These are phyloP conservation scores for Formica exsecta DNA, from an alignment of 1,140 invertebrate species.

Conservation along the genomic window DNA sequence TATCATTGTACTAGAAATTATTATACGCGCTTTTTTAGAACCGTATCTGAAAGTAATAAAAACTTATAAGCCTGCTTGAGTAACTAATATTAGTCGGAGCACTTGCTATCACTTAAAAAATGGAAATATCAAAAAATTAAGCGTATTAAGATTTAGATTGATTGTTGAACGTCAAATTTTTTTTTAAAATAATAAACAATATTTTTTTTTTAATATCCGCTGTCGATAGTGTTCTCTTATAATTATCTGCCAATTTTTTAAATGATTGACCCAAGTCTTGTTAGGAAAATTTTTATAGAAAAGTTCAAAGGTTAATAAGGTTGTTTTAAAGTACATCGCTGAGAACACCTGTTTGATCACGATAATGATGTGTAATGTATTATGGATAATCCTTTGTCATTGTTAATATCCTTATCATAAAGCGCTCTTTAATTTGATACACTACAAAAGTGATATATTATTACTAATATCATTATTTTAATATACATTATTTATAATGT, in stretches of 20 bases:
- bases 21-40: constrained; percentile 1
- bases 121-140: not conserved
- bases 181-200: not conserved
- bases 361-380: not conserved
- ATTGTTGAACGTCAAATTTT: not conserved
- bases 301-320: not conserved
- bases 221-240: not conserved
- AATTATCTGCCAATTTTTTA: not conserved
- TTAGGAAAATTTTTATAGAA: not conserved
- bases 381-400: not conserved
- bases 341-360: not conserved
- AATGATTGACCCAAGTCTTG: not conserved
- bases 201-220: too few species aligned
- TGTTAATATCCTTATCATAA: constrained; percentile 22
- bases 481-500: not conserved
- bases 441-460: constrained; percentile 8
- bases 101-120: not conserved
- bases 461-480: constrained; percentile 20
- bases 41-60: not conserved
- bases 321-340: not conserved
- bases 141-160: not conserved
- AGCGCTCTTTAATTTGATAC: not conserved
- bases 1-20: constrained; percentile 40
- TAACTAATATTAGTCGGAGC: not conserved
- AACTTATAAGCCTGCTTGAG: not conserved